Evolutionary conservation across 2,797 vertebrate species (phyloP), one percentile per base, ranked within the genome.

Genomic region (Channallabes apus): DNA sequence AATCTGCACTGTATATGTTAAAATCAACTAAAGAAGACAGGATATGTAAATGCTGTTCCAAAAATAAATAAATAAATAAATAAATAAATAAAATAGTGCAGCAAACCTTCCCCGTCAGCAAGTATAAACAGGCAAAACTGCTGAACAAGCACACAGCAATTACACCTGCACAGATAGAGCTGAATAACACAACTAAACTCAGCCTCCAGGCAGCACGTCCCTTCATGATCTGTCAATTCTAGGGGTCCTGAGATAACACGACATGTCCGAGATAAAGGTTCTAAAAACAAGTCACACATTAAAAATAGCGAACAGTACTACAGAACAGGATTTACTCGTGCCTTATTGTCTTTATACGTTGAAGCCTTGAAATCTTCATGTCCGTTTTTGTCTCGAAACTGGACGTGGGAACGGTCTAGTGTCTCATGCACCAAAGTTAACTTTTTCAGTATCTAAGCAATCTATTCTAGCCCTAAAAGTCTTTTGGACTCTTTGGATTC

Each of bases 91-190:
- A 71, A 20, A 71, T 9, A 22, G 12, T 15, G n/a, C 12, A 35
- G 67, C 22, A 81, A 64, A 72, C 15, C 38, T 59, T 64, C 56
- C 32, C 20, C 20, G 29, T 71, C 76, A 85, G 32, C 54, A 80
- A 24, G 18, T 14, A 59, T 24, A 41, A 79, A 62, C 3, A 41
- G 54, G n/a, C 27, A 18, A 72, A 80, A 64, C 14, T 80, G 77
- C 56, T n/a, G 84, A 80, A 56, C 61, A 54, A 73, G 68, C 83
- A 62, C 14, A 80, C n/a, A 24, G 67, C 65, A 62, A 79, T 62
- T 79, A 79, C 76, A 71, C 78, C 76, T 81, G 84, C 11, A 58
- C 68, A n/a, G 58, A 58, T 11, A 7, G 56, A 27, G 51, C n/a
- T 29, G 51, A 80, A 72, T 8, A 29, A 68, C 68, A 38, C 15